Conservation (phyloP, 2,888 invertebrate genomes). For the Trichogramma dendrolimi region DNA sequence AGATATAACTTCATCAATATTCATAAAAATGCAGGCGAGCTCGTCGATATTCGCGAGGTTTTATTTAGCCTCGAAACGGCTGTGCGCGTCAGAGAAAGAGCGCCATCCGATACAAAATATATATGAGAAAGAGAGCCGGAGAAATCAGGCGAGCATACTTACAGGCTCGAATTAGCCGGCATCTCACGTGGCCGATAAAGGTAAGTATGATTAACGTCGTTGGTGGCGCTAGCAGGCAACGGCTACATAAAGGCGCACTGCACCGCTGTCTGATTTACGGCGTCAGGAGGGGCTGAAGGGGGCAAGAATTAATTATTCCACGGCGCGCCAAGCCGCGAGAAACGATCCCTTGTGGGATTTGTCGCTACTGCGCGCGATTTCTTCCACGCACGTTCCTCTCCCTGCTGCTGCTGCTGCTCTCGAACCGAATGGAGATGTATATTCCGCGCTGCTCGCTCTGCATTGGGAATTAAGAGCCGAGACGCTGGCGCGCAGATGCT, state of each 20-base stretch:
- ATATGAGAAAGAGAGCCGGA: not conserved
- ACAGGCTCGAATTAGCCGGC: conserved; percentile 27
- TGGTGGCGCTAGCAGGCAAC: not conserved
- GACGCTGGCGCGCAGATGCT: too few relatives aligned
- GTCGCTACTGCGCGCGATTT: conserved; percentile 12
- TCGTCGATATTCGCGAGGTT: too few relatives aligned
- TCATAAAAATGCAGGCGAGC: too few relatives aligned
- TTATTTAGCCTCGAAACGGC: too few relatives aligned
- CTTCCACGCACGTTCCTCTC: not conserved
- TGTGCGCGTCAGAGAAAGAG: too few relatives aligned
- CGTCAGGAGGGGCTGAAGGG: not conserved
- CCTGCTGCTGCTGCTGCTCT: not conserved
- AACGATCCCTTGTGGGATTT: conserved; percentile 22
- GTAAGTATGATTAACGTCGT: conserved; percentile 35
- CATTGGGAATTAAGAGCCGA: too few relatives aligned
- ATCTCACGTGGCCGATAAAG: conserved; percentile 32
- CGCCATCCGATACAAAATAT: too few relatives aligned
- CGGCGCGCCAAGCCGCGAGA: conserved; percentile 3
- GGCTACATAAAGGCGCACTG: conserved; percentile 6
- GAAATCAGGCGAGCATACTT: not conserved
- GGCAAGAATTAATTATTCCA: conserved; percentile 1
- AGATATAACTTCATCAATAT: too few relatives aligned
- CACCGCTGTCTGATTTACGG: conserved; percentile 31
- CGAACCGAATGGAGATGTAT: not conserved
- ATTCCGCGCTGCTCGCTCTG: too few relatives aligned